Conservation (phyloP, 2,113 vertebrate species). For the Deroptyus accipitrinus region DNA sequence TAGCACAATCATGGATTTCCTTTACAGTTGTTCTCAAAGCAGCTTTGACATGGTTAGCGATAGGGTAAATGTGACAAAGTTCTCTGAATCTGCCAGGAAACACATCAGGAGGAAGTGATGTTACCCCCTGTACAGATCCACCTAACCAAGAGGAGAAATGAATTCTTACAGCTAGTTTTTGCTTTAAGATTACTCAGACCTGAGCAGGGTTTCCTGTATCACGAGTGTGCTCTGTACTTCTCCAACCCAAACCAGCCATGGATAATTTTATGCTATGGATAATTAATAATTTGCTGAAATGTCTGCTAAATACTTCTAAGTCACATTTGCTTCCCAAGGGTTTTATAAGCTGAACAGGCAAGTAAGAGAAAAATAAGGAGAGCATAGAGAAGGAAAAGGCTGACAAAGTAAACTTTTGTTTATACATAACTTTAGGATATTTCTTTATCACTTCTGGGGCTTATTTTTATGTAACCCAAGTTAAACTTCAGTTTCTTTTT, state of each 20-base stretch:
- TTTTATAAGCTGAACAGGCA: background rate
- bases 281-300: background rate
- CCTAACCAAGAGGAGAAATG: background rate
- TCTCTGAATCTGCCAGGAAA: slow-evolving; percentile 61
- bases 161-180: background rate
- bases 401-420: background rate
- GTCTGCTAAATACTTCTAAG: background rate
- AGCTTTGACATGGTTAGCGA: slow-evolving; percentile 23
- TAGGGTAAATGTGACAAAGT: slow-evolving; percentile 24
- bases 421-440: background rate
- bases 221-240: background rate
- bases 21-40: slow-evolving; percentile 43
- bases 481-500: background rate
- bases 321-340: background rate
- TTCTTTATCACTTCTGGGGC: background rate
- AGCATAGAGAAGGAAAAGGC: background rate
- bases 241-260: background rate
- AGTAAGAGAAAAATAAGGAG: background rate
- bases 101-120: slow-evolving; percentile 28
- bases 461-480: background rate
- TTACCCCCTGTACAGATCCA: background rate
- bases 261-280: background rate
- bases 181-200: background rate
- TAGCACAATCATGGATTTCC: slow-evolving; percentile 66
- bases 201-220: background rate